phyloP scores from a whole-genome alignment of 1,140 invertebrate genomes.

The Octopus sinensis region DNA sequence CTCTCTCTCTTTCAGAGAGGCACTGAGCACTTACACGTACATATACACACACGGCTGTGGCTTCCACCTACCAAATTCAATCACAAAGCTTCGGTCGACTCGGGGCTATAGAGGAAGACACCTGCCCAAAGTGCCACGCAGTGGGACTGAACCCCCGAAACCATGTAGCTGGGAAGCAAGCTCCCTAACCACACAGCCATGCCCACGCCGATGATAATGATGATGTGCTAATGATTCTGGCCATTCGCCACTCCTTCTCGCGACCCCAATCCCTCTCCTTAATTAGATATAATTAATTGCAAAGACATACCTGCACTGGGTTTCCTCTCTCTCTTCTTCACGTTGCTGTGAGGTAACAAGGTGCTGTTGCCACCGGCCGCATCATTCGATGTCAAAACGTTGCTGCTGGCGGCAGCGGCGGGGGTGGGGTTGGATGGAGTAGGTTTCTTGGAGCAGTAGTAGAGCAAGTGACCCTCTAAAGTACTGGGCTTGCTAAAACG shows the following conservation, averaged over 20 bases:
- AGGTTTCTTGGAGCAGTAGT: conserved; percentile 74
- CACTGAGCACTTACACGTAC: too few relatives aligned
- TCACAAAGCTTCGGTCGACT: too few relatives aligned
- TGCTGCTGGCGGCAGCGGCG: conserved; percentile 20
- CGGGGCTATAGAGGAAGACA: too few relatives aligned
- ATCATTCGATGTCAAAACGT: conserved; percentile 9
- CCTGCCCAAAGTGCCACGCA: too few relatives aligned
- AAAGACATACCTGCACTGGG: conserved; percentile 12
- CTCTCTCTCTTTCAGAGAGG: too few relatives aligned
- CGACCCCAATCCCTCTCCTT: background rate
- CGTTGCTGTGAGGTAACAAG: background rate
- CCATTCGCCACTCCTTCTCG: background rate
- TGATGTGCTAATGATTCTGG: background rate
- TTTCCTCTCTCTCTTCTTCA: conserved; percentile 14
- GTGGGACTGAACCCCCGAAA: background rate
- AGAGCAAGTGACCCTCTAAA: conserved; percentile 86
- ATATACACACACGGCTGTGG: too few relatives aligned
- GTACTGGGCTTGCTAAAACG: conserved; percentile 92
- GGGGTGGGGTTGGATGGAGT: conserved; percentile 22
- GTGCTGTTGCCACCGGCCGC: background rate
- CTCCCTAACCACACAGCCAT: background rate
- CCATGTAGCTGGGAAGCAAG: background rate
- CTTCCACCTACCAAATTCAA: too few relatives aligned
- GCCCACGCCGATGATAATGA: background rate
- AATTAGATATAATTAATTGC: conserved; percentile 8